phyloP scores from a whole-genome alignment of 2,113 vertebrate species.

The Podocnemis expansa region DNA sequence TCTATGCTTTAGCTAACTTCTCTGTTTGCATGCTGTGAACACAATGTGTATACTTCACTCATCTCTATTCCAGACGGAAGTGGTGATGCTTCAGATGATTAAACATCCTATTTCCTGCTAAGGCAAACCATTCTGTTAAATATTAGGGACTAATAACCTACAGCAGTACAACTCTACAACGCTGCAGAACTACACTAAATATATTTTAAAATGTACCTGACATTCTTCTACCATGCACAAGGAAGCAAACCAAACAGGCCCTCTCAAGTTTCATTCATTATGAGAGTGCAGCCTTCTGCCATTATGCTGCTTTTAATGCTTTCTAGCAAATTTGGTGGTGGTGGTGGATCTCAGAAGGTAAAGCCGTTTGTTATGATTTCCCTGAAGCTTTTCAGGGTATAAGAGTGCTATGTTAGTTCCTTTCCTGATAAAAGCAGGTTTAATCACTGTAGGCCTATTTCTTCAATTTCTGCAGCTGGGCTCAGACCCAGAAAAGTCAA shows the following conservation, averaged over 20 bases:
- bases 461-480: background rate
- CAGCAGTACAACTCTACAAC: background rate
- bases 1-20: background rate
- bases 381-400: background rate
- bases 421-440: background rate
- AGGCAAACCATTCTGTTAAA: background rate
- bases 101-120: background rate
- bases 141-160: background rate
- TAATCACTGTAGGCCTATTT: background rate
- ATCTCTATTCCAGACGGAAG: rapidly evolving
- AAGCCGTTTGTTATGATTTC: background rate
- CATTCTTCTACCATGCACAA: rapidly evolving
- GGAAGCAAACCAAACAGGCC: rapidly evolving
- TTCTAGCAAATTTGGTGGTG: rapidly evolving
- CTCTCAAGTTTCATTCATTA: rapidly evolving
- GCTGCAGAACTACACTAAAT: rapidly evolving
- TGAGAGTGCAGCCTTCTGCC: rapidly evolving
- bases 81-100: background rate
- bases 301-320: rapidly evolving
- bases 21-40: background rate
- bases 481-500: background rate
- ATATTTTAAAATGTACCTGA: background rate
- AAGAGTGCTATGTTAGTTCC: background rate
- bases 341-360: background rate
- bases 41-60: rapidly evolving